Evolutionary conservation across 1,140 invertebrate species (phyloP), one percentile per base, ranked within the genome.

Genomic region (Akabosia matsudoensis): DNA sequence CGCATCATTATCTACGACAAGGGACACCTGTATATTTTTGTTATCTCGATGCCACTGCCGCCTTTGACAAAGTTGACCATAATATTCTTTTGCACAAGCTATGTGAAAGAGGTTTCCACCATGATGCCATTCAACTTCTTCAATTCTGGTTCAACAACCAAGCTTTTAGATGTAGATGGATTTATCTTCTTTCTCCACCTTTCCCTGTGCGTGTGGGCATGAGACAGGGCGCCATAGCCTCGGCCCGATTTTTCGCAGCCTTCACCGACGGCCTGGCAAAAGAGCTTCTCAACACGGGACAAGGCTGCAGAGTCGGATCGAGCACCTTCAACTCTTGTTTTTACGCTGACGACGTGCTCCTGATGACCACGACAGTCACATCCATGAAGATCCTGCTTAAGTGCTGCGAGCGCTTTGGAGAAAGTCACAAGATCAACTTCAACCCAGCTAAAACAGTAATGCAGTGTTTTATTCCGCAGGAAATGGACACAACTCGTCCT

Each of bases 21-120:
- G 31, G 34, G 22, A 22, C 34, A n/a, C 70, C 70, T 33, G n/a
- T 72, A 18, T 72, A 72, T 26, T n/a, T 72, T 24, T 72, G 70
- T 30, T 72, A 72, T 24, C 13, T 72, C n/a, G 70, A 72, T 24
- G 70, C 70, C 3, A 4, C 70, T 16, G 22, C 14, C 2, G 70
- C 70, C 1, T 72, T 72, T 45, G 70, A 72, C 26, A 7, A 1
- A 14, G 70, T 72, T 18, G 10, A 72, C 3, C 34, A 34, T 72
- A 1, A n/a, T 22, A 33, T 22, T 1, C 22, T 72, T 22, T 4
- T 72, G n/a, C 1, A 18, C 34, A 72, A 72, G 24, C 24, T 72
- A 37, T 13, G 31, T 37, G 16, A 72, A 1, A 3, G 31, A 2
- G 34, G 34, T 1, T 34, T 72, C 10, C 10, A 24, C 18, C 16